A percentile compares a stretch with the other conserved stretches of the same genome.
Evolutionary conservation across 2,888 invertebrate genomes (phyloP).

Genomic region (Drosophila anomelani): DNA sequence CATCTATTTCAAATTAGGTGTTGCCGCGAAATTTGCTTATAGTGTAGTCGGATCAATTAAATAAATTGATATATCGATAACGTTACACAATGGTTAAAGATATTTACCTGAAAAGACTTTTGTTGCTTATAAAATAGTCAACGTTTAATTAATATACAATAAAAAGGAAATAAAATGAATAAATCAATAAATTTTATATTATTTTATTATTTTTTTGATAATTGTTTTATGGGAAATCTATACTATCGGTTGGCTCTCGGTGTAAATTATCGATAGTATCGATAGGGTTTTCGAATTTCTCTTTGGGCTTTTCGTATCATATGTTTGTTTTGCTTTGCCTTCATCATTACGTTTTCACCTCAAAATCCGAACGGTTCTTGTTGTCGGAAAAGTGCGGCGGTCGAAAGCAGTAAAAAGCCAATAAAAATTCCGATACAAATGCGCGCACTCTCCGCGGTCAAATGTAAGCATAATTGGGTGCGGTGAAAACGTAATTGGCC

Average conservation of each 20-base stretch:
- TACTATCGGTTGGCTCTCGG: not conserved
- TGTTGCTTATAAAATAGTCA: too few relatives aligned
- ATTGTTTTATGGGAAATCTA: too few relatives aligned
- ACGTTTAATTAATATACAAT: too few relatives aligned
- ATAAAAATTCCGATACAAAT: conserved; percentile 67
- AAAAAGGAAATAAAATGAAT: too few relatives aligned
- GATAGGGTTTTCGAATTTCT: conserved; percentile 1
- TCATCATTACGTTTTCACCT: conserved; percentile 14
- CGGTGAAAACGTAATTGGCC: conserved; percentile 41
- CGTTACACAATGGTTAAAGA: too few relatives aligned
- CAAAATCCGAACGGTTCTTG: conserved; percentile 10
- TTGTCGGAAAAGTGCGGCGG: conserved; percentile 50
- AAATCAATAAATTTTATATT: too few relatives aligned
- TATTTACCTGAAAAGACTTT: too few relatives aligned
- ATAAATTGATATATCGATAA: too few relatives aligned
- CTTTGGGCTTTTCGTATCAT: conserved; percentile 9
- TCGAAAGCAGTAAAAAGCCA: conserved; percentile 44
- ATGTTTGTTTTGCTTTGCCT: conserved; percentile 7
- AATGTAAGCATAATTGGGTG: conserved; percentile 60
- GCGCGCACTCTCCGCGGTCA: conserved; percentile 53
- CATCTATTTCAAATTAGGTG: too few relatives aligned
- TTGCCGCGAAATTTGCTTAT: too few relatives aligned
- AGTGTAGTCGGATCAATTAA: too few relatives aligned
- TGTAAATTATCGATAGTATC: not conserved
- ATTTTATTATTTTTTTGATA: too few relatives aligned